Conservation (phyloP, 2,888 invertebrate species). For the Oscheius onirici region DNA sequence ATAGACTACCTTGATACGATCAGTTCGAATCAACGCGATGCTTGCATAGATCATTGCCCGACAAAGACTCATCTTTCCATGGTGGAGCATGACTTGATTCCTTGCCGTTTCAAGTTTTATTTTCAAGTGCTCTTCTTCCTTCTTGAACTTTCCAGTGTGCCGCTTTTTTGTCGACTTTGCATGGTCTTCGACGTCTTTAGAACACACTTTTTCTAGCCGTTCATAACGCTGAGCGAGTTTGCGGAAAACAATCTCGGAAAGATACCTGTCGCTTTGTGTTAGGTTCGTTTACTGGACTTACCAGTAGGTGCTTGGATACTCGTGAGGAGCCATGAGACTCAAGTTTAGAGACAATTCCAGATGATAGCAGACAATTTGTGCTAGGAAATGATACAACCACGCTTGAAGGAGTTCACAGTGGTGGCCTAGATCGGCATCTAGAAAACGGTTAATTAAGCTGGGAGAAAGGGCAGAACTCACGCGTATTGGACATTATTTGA, state of each 20-base stretch:
- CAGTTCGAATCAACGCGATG: constrained; percentile 36
- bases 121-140: constrained; percentile 4
- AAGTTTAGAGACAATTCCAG: constrained; percentile 92
- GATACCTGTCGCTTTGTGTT: constrained; percentile 39
- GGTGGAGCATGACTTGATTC: constrained; percentile 9
- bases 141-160: constrained; percentile 4
- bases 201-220: constrained; percentile 14
- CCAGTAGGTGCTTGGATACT: constrained; percentile 95
- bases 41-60: constrained; percentile 1
- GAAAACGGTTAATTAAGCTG: background rate
- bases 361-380: constrained; percentile 89
- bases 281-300: constrained; percentile 67
- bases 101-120: background rate
- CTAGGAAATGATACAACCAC: constrained; percentile 13
- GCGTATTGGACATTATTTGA: constrained; percentile 2
- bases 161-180: background rate
- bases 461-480: constrained; percentile 2
- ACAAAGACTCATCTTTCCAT: constrained; percentile 17
- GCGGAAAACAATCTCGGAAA: constrained; percentile 40
- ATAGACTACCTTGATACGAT: constrained; percentile 32
- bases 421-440: constrained; percentile 6
- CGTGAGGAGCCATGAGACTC: constrained; percentile 93
- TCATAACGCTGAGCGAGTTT: constrained; percentile 27
- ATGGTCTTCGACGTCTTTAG: constrained; percentile 7
- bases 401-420: constrained; percentile 17